Evolutionary conservation across 2,113 vertebrate genomes (phyloP).

Genomic region (human): GRCh38 chr11:110038001-110038500

Average conservation of each 20-base stretch:
- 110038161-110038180: no score
- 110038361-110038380: slow-evolving; percentile 50
- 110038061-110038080: background rate
- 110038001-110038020: background rate
- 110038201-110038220: slow-evolving; percentile 13
- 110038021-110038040: background rate
- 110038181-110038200: background rate
- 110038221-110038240: background rate
- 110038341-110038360: slow-evolving; percentile 69
- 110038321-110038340: slow-evolving; percentile 67
- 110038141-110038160: background rate
- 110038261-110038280: slow-evolving; percentile 23
- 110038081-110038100: background rate
- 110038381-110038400: slow-evolving; percentile 37
- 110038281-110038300: slow-evolving; percentile 49
- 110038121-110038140: background rate
- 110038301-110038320: slow-evolving; percentile 60
- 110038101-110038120: background rate
- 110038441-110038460: slow-evolving; percentile 24
- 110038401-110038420: background rate
- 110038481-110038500: slow-evolving; percentile 41
- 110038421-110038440: slow-evolving; percentile 43
- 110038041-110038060: background rate
- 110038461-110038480: slow-evolving; percentile 65
- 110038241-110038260: background rate